These are phyloP conservation scores for Corythornis madagascariensis DNA, from an alignment of 2,113 vertebrate species.

Conservation along the genomic window DNA sequence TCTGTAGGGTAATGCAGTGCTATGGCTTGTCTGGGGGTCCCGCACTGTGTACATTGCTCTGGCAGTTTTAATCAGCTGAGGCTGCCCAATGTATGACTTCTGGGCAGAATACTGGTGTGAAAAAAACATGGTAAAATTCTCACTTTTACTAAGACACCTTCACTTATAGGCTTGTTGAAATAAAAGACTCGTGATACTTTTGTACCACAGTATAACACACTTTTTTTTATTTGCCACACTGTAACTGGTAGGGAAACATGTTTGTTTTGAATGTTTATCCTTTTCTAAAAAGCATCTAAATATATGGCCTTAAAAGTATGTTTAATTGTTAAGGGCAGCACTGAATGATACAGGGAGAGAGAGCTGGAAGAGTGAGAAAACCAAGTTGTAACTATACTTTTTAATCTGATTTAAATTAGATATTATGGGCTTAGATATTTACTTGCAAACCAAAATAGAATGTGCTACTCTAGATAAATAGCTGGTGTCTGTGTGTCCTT, in stretches of 20 bases:
- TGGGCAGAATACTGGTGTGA: neutral
- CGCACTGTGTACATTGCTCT: rapidly evolving
- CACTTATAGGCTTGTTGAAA: neutral
- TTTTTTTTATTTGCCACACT: neutral
- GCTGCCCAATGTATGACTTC: neutral
- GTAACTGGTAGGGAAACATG: neutral
- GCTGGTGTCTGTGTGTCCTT: neutral
- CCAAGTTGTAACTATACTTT: neutral
- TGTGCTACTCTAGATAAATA: neutral
- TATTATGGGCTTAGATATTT: neutral
- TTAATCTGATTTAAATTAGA: neutral
- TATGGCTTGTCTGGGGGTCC: neutral
- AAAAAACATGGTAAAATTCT: constrained; percentile 1
- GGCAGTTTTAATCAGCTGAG: neutral
- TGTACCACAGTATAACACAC: neutral
- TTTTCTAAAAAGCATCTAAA: neutral
- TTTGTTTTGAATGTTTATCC: neutral
- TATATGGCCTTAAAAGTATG: neutral
- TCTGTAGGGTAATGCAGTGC: neutral
- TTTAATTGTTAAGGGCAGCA: neutral
- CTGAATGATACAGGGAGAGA: neutral
- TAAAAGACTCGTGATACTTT: neutral
- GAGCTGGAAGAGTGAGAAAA: neutral
- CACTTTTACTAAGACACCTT: neutral
- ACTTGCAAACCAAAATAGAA: neutral